Conservation (phyloP, 2,888 invertebrate genomes). For the Gymnocheta viridis region DNA sequence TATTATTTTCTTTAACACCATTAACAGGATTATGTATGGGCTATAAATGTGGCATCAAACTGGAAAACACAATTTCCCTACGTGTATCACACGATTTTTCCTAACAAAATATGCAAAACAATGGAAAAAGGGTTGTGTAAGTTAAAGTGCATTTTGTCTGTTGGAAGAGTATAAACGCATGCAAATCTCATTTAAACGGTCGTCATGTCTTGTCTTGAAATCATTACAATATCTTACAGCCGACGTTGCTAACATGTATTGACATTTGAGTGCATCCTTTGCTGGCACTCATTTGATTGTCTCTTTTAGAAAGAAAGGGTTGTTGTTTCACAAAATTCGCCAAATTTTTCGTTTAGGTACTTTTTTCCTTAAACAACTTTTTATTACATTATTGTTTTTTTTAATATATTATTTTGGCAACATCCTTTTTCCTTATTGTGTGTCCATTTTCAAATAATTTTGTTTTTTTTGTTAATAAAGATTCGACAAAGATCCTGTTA, state of each 20-base stretch:
- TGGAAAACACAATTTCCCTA: conserved; percentile 28
- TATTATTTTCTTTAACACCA: conserved; percentile 74
- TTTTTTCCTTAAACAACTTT: conserved; percentile 9
- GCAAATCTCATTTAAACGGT: conserved; percentile 72
- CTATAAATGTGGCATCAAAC: conserved; percentile 78
- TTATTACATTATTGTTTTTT: conserved; percentile 36
- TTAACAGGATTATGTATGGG: conserved; percentile 81
- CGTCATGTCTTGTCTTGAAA: conserved; percentile 63
- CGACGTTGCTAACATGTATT: conserved; percentile 56
- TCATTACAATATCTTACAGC: conserved; percentile 35
- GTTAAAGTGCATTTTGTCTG: conserved; percentile 8
- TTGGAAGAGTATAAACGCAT: conserved; percentile 63
- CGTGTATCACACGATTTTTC: neutral
- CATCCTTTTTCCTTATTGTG: conserved; percentile 4
- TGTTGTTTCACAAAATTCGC: conserved; percentile 14
- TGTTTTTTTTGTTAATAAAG: neutral
- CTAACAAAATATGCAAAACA: conserved; percentile 61
- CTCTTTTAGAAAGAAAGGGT: conserved; percentile 29
- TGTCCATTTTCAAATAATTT: conserved; percentile 10
- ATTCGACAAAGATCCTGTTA: conserved; percentile 29
- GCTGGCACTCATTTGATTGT: neutral
- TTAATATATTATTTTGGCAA: conserved; percentile 13
- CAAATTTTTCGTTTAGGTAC: conserved; percentile 2
- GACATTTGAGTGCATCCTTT: conserved; percentile 57
- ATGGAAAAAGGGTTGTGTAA: conserved; percentile 50